These are phyloP conservation scores for Phoxinus dragarum DNA, from an alignment of 2,797 vertebrate genomes.

Conservation along the genomic window DNA sequence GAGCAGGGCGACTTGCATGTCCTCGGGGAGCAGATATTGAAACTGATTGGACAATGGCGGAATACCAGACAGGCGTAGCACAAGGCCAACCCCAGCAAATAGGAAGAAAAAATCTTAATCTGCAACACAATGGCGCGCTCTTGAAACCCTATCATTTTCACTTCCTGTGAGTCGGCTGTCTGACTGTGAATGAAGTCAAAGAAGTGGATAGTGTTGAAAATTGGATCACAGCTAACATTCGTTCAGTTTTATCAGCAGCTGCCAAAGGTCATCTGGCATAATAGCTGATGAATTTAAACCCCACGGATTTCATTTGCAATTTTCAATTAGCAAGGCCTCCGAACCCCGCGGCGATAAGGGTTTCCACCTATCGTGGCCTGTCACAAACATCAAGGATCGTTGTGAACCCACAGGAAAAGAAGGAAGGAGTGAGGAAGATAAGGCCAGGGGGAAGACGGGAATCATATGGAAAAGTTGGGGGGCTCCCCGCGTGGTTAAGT, in stretches of 20 bases:
- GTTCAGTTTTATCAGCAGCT: slow-evolving; percentile 98
- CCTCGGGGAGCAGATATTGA: slow-evolving; percentile 92
- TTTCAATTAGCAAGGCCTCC: slow-evolving; percentile 96
- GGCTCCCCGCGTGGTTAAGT: slow-evolving; percentile 79
- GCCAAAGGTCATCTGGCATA: slow-evolving; percentile 99
- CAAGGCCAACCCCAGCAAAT: slow-evolving; percentile 88
- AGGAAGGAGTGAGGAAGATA: slow-evolving; percentile 79
- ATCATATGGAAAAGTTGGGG: slow-evolving; percentile 77
- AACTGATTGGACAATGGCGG: slow-evolving; percentile 95
- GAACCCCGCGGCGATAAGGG: slow-evolving; percentile 94
- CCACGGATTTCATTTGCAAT: slow-evolving; percentile 99
- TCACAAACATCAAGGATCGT: slow-evolving; percentile 97
- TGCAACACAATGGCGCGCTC: slow-evolving; percentile 96
- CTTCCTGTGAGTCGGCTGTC: slow-evolving; percentile 90
- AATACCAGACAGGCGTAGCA: slow-evolving; percentile 88
- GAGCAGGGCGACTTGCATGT: slow-evolving; percentile 90
- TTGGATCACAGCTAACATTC: slow-evolving; percentile 98
- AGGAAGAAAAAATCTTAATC: slow-evolving; percentile 99
- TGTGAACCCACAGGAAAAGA: slow-evolving; percentile 81
- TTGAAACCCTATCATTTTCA: slow-evolving; percentile 99
- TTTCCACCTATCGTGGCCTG: slow-evolving; percentile 95
- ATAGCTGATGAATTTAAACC: slow-evolving; percentile 98
- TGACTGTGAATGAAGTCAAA: slow-evolving; percentile 92
- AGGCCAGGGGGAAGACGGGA: slow-evolving; percentile 80
- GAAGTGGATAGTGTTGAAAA: slow-evolving; percentile 94